Evolutionary conservation across 2,113 vertebrate species (phyloP), one percentile per base, ranked within the genome.

Genomic region (Solenodon paradoxus): DNA sequence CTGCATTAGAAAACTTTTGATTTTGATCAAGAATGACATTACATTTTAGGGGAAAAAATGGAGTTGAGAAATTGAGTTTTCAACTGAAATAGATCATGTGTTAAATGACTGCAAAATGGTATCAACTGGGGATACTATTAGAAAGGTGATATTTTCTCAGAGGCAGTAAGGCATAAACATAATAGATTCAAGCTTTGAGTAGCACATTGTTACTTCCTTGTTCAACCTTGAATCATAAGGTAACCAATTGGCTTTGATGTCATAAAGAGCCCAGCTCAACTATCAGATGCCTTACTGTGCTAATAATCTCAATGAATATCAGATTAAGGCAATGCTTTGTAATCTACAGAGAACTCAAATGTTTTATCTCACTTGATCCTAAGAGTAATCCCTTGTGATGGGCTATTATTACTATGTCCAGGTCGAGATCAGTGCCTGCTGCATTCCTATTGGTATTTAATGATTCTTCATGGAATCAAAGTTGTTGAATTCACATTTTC

Each of bases 1-100:
- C 80, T 88, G 74, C 71, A 94, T 90, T 28, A 47, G 59, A 81
- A 7, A 8, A 49, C 51, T 47, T 92, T 92, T 86, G 87, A 93
- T 83, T 83, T 78, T 93, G 51, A 72, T 92, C 28, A 78, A 72
- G 20, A 92, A 72, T 20, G 45, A 19, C n/a, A 32, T 7, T 80
- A 9, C 45, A 59, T 74, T 83, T 83, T 19, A 51, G 42, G 35
- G 45, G 30, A 68, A 78, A 78, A 95, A 30, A 13, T 89, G 38
- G 22, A 75, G 38, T 79, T 26, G 72, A 30, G 47, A 90, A 90
- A 81, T 92, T 47, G 20, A 59, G 57, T 74, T 82, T 96, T 91
- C 45, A 79, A 1, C 28, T 15, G 10, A 35, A 74, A 45, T 79
- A 74, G 69, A 81, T 68, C 49, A 13, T 47, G 42, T 45, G 51